These are phyloP conservation scores for Calliphora vomitoria DNA, from an alignment of 2,888 invertebrate species.

Conservation along the genomic window DNA sequence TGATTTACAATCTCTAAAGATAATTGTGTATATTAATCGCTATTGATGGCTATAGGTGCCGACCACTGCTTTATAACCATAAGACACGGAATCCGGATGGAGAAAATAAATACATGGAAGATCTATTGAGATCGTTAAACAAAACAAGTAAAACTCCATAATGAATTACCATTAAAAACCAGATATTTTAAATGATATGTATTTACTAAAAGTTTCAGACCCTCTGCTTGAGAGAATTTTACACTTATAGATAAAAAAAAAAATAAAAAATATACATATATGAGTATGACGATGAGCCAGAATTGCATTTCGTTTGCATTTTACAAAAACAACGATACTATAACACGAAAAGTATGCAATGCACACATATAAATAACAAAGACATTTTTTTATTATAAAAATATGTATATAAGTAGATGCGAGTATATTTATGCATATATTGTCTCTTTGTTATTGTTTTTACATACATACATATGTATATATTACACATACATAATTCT, in stretches of 20 bases:
- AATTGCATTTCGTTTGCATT: constrained; percentile 63
- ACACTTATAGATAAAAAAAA: constrained; percentile 2
- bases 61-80: too few relatives aligned
- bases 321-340: constrained; percentile 27
- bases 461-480: background rate
- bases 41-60: too few relatives aligned
- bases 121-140: too few relatives aligned
- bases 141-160: too few relatives aligned
- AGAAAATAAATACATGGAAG: too few relatives aligned
- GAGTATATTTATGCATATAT: constrained; percentile 1
- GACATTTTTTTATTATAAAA: constrained; percentile 1
- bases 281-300: constrained; percentile 46
- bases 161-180: too few relatives aligned
- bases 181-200: too few relatives aligned
- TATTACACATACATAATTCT: background rate
- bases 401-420: constrained; percentile 14
- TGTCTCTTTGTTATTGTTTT: constrained; percentile 37
- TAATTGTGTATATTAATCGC: too few relatives aligned
- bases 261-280: background rate
- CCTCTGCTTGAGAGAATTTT: constrained; percentile 54
- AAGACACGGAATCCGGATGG: too few relatives aligned
- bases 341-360: background rate
- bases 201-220: constrained; percentile 12
- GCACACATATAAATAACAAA: constrained; percentile 31
- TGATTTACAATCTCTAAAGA: too few relatives aligned